Evolutionary conservation across 1,140 invertebrate genomes (phyloP).

Genomic region (Drosophila neocordata): DNA sequence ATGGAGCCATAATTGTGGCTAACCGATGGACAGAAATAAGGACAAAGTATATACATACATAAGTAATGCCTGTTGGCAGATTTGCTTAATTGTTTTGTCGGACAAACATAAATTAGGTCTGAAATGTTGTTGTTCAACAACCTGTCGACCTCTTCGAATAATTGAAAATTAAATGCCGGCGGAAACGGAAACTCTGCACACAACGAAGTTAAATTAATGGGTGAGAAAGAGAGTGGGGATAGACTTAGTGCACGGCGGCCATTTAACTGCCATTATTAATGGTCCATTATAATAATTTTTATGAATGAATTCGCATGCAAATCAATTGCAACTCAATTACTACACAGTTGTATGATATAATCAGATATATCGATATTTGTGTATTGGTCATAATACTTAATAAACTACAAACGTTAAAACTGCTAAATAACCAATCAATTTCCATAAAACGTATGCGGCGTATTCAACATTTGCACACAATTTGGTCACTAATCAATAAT

Average conservation of each 20-base stretch:
- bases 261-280: slow-evolving; percentile 70
- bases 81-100: slow-evolving; percentile 54
- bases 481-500: slow-evolving; percentile 51
- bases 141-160: slow-evolving; percentile 35
- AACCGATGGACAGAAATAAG: slow-evolving; percentile 18
- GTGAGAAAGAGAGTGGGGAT: not conserved
- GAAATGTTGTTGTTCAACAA: slow-evolving; percentile 12
- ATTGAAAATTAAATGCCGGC: slow-evolving; percentile 43
- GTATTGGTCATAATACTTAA: slow-evolving; percentile 15
- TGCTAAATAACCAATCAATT: slow-evolving; percentile 46
- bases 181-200: slow-evolving; percentile 21
- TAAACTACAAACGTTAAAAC: slow-evolving; percentile 35
- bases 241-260: slow-evolving; percentile 3
- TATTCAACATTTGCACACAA: slow-evolving; percentile 50
- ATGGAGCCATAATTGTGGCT: not conserved
- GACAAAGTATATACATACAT: not conserved
- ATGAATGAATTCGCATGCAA: slow-evolving; percentile 57
- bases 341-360: not conserved
- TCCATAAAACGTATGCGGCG: slow-evolving; percentile 26
- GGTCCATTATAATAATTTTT: slow-evolving; percentile 18
- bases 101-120: slow-evolving; percentile 28
- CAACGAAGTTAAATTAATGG: slow-evolving; percentile 16
- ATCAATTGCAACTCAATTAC: slow-evolving; percentile 32
- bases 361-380: not conserved
- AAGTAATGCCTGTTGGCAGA: slow-evolving; percentile 29